phyloP scores from a whole-genome alignment of 2,888 invertebrate genomes.

The Archaeoteleia sp. region DNA sequence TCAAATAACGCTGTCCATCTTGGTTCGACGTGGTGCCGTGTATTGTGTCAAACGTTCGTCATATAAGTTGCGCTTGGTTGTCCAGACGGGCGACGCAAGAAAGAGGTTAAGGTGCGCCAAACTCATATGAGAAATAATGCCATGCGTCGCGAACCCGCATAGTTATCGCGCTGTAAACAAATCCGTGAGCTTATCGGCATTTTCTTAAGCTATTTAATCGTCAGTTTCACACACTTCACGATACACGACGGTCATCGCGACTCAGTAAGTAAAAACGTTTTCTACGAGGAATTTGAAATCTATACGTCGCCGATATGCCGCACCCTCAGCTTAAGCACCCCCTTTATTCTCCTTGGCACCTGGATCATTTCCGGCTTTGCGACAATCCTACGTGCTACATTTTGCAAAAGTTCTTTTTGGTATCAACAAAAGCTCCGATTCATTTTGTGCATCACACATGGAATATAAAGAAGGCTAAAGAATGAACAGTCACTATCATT shows the following conservation, averaged over 20 bases:
- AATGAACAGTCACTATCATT: background rate
- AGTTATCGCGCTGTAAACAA: background rate
- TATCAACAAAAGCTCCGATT: background rate
- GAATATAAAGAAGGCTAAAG: too few species aligned
- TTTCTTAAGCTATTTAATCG: background rate
- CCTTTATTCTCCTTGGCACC: constrained; percentile 26
- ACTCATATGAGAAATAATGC: constrained; percentile 29
- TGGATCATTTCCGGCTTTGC: constrained; percentile 9
- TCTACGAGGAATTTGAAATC: too few species aligned
- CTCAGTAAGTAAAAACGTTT: constrained; percentile 8
- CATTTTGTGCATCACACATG: too few species aligned
- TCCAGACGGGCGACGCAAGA: constrained; percentile 16
- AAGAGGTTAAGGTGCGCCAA: constrained; percentile 48
- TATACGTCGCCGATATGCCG: constrained; percentile 19
- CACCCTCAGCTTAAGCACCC: constrained; percentile 24
- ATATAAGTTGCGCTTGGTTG: constrained; percentile 11
- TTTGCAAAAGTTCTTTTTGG: background rate
- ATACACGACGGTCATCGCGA: background rate
- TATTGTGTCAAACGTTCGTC: constrained; percentile 1
- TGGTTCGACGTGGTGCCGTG: constrained; percentile 21
- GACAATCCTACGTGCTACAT: background rate
- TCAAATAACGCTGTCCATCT: constrained; percentile 21
- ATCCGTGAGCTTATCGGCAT: background rate
- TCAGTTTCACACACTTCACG: background rate
- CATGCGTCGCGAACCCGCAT: constrained; percentile 40